Evolutionary conservation across 2,113 vertebrate species (phyloP), one percentile per base, ranked within the genome.

Genomic region (Melanotaenia duboulayi): DNA sequence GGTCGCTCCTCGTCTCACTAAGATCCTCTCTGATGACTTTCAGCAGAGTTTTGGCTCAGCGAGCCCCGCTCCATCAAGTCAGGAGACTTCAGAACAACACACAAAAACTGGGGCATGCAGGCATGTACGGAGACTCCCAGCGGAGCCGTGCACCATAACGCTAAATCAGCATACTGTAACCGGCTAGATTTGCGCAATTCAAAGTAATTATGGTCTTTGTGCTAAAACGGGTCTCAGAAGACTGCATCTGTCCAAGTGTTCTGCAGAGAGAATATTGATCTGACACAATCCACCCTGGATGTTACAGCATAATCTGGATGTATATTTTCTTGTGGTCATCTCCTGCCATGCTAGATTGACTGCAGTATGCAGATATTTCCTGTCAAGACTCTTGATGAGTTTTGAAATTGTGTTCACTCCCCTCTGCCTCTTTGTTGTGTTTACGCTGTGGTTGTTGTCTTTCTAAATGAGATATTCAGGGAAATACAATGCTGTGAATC

Each of bases 141-240:
- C 55, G 7, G 32, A 24, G 20, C 19, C 66, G 14, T 37, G 6
- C 44, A 70, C 39, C 2, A 70, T 74, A 84, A 60, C 73, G 78
- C 89, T 87, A 91, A 78, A 82, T 84, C 89, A 89, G 86, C 87
- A 84, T 24, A 78, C 58, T 85, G 82, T 59, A 87, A 77, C 76
- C 49, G 85, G 80, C 81, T 82, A 62, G 74, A 74, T 83, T 93
- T 93, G 89, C 79, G 52, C 91, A 91, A 90, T 89, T 87, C 77
- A 75, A 80, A 75, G 79, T 81, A 92, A 93, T 92, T 92, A 88
- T 90, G 90, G 88, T 92, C 87, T 85, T 92, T 81, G 83, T 89
- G 81, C 91, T 66, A 84, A 82, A 88, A 84, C 83, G 85, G 76
- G 89, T 91, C 85, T 90, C 90, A 60, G 22, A 86, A 85, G 87